Evolutionary conservation across 2,113 vertebrate species (phyloP).

Genomic region (Ivindomyrus marchei): DNA sequence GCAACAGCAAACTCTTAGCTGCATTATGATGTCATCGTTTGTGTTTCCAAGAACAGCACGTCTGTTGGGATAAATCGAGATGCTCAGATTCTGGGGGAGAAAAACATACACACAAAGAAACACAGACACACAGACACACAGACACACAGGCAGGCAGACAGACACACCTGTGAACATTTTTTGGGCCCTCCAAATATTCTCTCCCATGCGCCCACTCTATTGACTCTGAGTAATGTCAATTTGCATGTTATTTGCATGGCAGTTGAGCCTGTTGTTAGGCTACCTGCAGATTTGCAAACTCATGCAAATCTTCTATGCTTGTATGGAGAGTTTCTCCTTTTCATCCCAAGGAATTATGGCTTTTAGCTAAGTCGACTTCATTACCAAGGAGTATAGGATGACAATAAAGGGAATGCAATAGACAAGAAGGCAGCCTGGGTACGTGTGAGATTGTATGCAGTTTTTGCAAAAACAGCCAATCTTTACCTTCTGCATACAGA

Average conservation of each 20-base stretch:
- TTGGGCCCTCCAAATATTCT: background rate
- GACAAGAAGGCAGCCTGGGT: background rate
- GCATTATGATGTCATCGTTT: conserved; percentile 10
- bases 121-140: conserved; percentile 1
- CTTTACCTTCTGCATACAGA: no score
- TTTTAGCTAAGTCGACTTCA: background rate
- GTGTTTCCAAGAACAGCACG: conserved; percentile 8
- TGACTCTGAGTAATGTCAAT: background rate
- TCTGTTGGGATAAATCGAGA: conserved; percentile 7
- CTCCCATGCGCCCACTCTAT: background rate
- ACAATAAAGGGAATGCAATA: background rate
- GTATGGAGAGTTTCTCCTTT: background rate
- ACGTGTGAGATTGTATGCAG: background rate
- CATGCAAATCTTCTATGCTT: conserved; percentile 9
- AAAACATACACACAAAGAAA: background rate
- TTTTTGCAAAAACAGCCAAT: background rate
- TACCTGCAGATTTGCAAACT: conserved; percentile 22
- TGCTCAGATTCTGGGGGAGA: background rate
- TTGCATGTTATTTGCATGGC: conserved; percentile 27
- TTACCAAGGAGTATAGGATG: background rate
- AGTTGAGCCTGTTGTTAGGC: conserved; percentile 21
- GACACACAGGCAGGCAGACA: background rate
- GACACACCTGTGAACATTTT: conserved; percentile 3
- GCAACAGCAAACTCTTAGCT: background rate
- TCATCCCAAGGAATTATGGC: background rate